Evolutionary conservation across 1,140 invertebrate species (phyloP), one percentile per base, ranked within the genome.

Genomic region (Diorhabda elongata): DNA sequence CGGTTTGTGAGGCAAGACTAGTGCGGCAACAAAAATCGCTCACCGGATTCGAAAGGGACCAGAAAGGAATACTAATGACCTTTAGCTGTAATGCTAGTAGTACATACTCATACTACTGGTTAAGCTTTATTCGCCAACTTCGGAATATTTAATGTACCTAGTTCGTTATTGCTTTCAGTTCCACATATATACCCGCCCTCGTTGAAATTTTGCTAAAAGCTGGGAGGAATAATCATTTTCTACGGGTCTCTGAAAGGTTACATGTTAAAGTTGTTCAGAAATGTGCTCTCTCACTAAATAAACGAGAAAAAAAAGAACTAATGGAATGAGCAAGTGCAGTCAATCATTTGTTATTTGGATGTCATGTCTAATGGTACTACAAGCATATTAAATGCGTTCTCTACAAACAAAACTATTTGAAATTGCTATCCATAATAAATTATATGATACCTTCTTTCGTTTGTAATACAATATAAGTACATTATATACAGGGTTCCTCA

Each of bases 91-190:
- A 52, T 52, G 47, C n/a, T 52, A 52, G 47, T 52, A 52, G 59
- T 61, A 41, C 26, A 61, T 42, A 61, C 59, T 42, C 59, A 5
- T 41, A 42, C 8, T 42, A 7, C n/a, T 8, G 26, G 59, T 42
- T 43, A 4, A 42, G 8, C 59, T 43, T 42, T 42, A 42, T 52
- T 52, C 47, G 26, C n/a, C 26, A 61, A 61, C 59, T 61, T 61
- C 42, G 59, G 59, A 61, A 61, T 61, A 61, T 61, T 61, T 61
- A 41, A 61, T 43, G 59, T 61, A 42, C 47, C 47, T 52, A 52
- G 47, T 52, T 52, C 47, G 47, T 52, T 52, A 52, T 52, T 52
- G 47, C 47, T 52, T 52, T 52, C 47, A 52, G 47, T 52, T 26
- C 47, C 3, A 52, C 47, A 52, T 52, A 52, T 52, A 52, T 52